Conservation (phyloP, 2,888 invertebrate species). For the Aquatica leii region DNA sequence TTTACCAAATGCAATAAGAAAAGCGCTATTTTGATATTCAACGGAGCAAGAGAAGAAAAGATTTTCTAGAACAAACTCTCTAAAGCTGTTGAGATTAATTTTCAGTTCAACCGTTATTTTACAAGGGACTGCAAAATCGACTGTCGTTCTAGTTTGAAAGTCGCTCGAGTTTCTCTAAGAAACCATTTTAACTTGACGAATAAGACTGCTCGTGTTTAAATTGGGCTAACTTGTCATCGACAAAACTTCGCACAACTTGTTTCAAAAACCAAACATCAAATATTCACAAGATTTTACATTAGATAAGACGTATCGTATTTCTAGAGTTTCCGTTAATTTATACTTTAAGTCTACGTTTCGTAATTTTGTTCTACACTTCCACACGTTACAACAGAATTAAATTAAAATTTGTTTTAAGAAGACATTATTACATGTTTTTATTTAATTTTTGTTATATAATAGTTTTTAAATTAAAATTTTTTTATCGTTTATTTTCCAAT, state of each 20-base stretch:
- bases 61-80: slow-evolving; percentile 26
- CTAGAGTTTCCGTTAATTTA: no score
- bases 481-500: no score
- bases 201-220: slow-evolving; percentile 47
- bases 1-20: slow-evolving; percentile 20
- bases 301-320: background rate
- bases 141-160: slow-evolving; percentile 41
- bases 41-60: slow-evolving; percentile 23
- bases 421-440: no score
- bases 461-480: no score
- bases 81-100: slow-evolving; percentile 37
- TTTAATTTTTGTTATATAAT: no score
- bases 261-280: slow-evolving; percentile 8
- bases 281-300: slow-evolving; percentile 8
- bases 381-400: no score
- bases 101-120: slow-evolving; percentile 36
- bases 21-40: slow-evolving; percentile 21
- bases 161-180: slow-evolving; percentile 33
- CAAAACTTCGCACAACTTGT: slow-evolving; percentile 23
- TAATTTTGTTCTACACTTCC: no score
- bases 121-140: slow-evolving; percentile 39
- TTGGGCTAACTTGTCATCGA: slow-evolving; percentile 51
- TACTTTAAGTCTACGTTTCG: no score
- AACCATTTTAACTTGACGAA: slow-evolving; percentile 42
- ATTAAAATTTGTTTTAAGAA: no score